phyloP scores from a whole-genome alignment of 2,888 invertebrate species.

The Sarcophaga subvicina region DNA sequence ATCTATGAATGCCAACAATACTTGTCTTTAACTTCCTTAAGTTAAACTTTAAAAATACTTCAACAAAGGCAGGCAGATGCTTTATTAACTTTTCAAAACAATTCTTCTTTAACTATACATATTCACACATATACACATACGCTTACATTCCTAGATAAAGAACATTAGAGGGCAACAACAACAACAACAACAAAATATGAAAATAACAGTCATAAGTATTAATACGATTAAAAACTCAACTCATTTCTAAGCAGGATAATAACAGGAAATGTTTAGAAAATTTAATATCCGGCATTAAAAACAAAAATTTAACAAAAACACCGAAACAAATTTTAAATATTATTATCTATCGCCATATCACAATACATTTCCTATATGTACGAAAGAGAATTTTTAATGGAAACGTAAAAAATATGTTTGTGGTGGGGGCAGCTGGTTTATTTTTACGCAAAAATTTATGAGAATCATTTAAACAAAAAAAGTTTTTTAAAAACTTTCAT shows the following conservation, averaged over 20 bases:
- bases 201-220: not conserved
- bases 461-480: constrained; percentile 14
- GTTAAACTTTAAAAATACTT: not conserved
- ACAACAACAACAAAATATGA: not conserved
- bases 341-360: too few relatives aligned
- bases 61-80: not conserved
- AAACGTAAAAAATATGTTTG: too few relatives aligned
- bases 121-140: too few relatives aligned
- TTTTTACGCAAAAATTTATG: not conserved
- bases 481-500: not conserved
- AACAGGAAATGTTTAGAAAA: not conserved
- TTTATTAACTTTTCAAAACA: constrained; percentile 2
- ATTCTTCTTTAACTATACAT: too few relatives aligned
- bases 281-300: constrained; percentile 27
- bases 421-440: not conserved
- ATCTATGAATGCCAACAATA: too few relatives aligned
- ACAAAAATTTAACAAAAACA: not conserved
- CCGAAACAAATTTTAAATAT: not conserved
- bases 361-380: too few relatives aligned
- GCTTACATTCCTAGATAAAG: too few relatives aligned
- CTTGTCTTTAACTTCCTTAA: not conserved
- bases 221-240: constrained; percentile 8
- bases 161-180: not conserved
- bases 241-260: constrained; percentile 8
- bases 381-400: too few relatives aligned